Evolutionary conservation across 2,888 invertebrate genomes (phyloP).

Genomic region (Drosophila tanythrix): DNA sequence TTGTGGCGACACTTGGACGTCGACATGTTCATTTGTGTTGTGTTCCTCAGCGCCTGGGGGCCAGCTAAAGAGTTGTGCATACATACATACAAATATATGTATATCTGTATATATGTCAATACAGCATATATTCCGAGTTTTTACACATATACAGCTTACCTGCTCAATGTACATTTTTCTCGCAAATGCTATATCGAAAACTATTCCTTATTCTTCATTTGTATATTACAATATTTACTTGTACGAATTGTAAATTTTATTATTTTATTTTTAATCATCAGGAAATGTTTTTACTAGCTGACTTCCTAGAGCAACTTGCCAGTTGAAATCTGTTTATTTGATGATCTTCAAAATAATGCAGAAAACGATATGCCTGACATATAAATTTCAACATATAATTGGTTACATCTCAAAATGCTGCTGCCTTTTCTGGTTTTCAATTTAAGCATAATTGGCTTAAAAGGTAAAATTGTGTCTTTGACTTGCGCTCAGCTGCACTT

Average conservation of each 20-base stretch:
- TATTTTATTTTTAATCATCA: neutral
- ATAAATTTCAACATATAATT: neutral
- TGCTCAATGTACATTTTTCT: neutral
- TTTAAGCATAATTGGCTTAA: neutral
- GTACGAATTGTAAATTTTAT: neutral
- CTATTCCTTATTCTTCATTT: neutral
- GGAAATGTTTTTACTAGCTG: neutral
- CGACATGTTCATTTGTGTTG: slow-evolving; percentile 71
- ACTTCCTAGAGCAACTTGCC: neutral
- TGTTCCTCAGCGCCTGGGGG: neutral
- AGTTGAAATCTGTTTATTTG: neutral
- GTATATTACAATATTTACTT: neutral
- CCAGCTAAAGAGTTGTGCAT: neutral
- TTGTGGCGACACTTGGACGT: slow-evolving; percentile 74
- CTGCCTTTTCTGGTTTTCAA: neutral
- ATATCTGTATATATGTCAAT: neutral
- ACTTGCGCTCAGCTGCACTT: slow-evolving; percentile 18
- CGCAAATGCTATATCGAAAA: neutral
- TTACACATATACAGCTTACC: neutral
- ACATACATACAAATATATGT: neutral
- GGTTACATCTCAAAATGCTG: neutral
- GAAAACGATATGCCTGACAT: neutral
- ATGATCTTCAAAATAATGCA: neutral
- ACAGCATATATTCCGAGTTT: neutral
- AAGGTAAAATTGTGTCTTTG: neutral